Evolutionary conservation across 2,888 invertebrate genomes (phyloP).

Genomic region (Melinaea marsaeus): DNA sequence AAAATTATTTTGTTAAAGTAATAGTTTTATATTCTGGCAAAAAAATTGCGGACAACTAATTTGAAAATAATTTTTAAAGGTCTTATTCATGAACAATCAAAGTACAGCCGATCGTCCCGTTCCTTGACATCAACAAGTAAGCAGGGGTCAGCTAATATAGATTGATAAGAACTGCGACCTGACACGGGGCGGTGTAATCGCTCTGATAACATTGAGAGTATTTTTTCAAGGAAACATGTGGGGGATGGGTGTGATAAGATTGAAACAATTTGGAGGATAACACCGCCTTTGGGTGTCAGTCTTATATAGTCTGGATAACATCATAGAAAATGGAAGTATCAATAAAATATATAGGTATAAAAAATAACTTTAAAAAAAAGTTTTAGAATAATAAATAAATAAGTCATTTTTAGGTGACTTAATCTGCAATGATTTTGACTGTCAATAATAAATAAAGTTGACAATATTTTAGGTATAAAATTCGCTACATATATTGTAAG

Average conservation of each 20-base stretch:
- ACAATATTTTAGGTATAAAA: no score
- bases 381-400: no score
- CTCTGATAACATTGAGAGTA: conserved; percentile 34
- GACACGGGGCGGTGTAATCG: conserved; percentile 40
- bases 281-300: conserved; percentile 6
- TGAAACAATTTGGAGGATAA: conserved; percentile 27
- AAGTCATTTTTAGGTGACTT: no score
- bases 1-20: no score
- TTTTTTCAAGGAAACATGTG: conserved; percentile 24
- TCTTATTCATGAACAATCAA: neutral
- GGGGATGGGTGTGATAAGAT: conserved; percentile 20
- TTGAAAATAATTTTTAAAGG: neutral
- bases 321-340: no score
- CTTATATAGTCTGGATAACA: neutral
- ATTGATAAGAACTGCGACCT: conserved; percentile 43
- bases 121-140: conserved; percentile 28
- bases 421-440: no score
- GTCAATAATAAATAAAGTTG: no score
- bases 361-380: no score
- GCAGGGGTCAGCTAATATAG: conserved; percentile 41
- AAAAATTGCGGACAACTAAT: no score
- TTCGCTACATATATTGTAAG: no score
- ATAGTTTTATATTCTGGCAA: no score
- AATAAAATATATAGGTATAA: no score
- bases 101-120: neutral